Evolutionary conservation across 2,888 invertebrate genomes (phyloP).

Genomic region (Eubasilissa splendida): DNA sequence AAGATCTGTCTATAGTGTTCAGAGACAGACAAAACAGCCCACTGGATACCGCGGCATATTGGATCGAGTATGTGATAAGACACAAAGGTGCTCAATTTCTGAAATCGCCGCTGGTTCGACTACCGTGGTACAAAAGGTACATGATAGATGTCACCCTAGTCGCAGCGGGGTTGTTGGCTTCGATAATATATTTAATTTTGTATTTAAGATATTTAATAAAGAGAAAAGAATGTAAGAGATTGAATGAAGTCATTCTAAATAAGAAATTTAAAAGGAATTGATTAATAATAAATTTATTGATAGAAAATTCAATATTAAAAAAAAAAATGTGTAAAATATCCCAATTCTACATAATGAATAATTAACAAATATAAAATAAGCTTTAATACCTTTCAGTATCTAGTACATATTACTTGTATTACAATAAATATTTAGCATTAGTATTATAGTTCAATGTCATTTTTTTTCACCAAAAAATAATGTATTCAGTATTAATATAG

Average conservation of each 20-base stretch:
- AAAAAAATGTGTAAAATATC: too few relatives aligned
- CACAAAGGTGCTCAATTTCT: conserved; percentile 49
- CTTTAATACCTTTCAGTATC: too few relatives aligned
- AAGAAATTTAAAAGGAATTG: conserved; percentile 21
- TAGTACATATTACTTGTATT: too few relatives aligned
- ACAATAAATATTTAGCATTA: too few relatives aligned
- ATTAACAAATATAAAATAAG: too few relatives aligned
- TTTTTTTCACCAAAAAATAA: too few relatives aligned
- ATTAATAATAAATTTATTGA: neutral
- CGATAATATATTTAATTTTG: conserved; percentile 13
- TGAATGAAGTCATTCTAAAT: conserved; percentile 6
- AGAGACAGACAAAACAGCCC: conserved; percentile 48
- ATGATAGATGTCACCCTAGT: conserved; percentile 44
- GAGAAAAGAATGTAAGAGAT: neutral
- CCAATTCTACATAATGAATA: too few relatives aligned
- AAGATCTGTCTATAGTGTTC: conserved; percentile 42
- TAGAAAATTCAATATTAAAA: too few relatives aligned
- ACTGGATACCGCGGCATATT: conserved; percentile 54
- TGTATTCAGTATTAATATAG: too few relatives aligned
- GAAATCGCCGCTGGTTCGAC: conserved; percentile 43
- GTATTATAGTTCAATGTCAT: too few relatives aligned
- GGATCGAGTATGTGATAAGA: conserved; percentile 56
- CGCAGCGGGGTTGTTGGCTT: neutral
- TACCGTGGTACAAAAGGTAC: conserved; percentile 49
- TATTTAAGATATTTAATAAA: neutral